Evolutionary conservation across 2,888 invertebrate species (phyloP).

Genomic region (Metopia argyrocephala): DNA sequence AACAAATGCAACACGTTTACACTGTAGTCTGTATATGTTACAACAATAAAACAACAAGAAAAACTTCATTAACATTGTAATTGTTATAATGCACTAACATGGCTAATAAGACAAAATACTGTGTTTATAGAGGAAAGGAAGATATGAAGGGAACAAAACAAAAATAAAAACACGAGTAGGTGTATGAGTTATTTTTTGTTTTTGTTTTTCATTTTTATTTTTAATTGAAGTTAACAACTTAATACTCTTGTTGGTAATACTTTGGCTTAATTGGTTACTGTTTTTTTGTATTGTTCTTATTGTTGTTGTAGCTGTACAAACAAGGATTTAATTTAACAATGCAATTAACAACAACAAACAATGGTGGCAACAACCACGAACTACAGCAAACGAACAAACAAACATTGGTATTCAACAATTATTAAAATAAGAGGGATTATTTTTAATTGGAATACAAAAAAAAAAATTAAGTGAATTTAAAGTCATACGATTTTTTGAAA

Average conservation of each 20-base stretch:
- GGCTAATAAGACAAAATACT: too few species aligned
- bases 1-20: slow-evolving; percentile 72
- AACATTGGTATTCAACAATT: slow-evolving; percentile 46
- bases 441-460: not conserved
- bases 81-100: not conserved
- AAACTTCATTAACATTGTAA: not conserved
- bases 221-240: slow-evolving; percentile 64
- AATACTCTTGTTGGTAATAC: slow-evolving; percentile 61
- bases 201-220: slow-evolving; percentile 1
- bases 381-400: slow-evolving; percentile 2
- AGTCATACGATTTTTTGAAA: not conserved
- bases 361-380: slow-evolving; percentile 16
- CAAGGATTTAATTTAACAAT: slow-evolving; percentile 70
- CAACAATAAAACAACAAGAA: not conserved
- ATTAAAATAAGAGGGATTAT: slow-evolving; percentile 22
- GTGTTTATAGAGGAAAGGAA: not conserved
- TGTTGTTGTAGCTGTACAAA: slow-evolving; percentile 71
- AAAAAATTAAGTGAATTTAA: not conserved
- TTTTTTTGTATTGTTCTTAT: slow-evolving; percentile 19
- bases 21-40: not conserved
- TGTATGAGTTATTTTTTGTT: slow-evolving; percentile 48
- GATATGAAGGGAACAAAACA: not conserved
- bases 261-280: not conserved
- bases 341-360: slow-evolving; percentile 41
- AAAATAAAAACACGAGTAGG: not conserved